phyloP scores from a whole-genome alignment of 1,140 invertebrate genomes.

The Pogonognathellus flavescens region DNA sequence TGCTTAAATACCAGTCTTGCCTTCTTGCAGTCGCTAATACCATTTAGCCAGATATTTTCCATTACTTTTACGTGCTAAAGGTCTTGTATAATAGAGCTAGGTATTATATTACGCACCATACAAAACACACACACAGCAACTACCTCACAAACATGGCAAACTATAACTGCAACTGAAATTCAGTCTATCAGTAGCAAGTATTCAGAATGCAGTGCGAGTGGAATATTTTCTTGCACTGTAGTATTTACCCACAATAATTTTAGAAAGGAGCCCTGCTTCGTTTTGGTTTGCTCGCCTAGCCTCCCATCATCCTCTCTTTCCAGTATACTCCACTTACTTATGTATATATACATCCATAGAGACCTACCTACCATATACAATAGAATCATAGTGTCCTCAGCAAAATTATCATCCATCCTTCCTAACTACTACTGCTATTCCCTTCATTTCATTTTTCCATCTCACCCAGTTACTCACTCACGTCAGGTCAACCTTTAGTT shows the following conservation, averaged over 20 bases:
- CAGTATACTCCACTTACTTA: background rate
- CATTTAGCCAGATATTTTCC: background rate
- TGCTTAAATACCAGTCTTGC: background rate
- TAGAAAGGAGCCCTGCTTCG: conserved; percentile 33
- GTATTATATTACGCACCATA: too few species aligned
- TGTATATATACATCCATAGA: too few species aligned
- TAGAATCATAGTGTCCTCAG: background rate
- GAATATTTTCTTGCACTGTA: too few species aligned
- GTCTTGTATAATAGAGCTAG: too few species aligned
- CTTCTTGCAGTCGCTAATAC: background rate
- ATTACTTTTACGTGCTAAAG: too few species aligned
- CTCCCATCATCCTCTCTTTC: background rate
- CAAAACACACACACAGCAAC: background rate
- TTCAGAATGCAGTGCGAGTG: too few species aligned
- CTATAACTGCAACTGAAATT: background rate
- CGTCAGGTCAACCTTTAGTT: background rate
- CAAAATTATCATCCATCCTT: conserved; percentile 20
- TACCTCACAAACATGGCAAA: conserved; percentile 20
- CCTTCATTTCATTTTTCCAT: conserved; percentile 29
- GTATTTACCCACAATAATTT: conserved; percentile 3
- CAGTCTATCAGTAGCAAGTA: too few species aligned
- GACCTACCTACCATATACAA: too few species aligned
- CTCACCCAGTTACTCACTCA: background rate
- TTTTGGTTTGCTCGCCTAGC: conserved; percentile 9
- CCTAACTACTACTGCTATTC: background rate